Conservation (phyloP, 1,140 invertebrate genomes). For the Grapholita molesta region DNA sequence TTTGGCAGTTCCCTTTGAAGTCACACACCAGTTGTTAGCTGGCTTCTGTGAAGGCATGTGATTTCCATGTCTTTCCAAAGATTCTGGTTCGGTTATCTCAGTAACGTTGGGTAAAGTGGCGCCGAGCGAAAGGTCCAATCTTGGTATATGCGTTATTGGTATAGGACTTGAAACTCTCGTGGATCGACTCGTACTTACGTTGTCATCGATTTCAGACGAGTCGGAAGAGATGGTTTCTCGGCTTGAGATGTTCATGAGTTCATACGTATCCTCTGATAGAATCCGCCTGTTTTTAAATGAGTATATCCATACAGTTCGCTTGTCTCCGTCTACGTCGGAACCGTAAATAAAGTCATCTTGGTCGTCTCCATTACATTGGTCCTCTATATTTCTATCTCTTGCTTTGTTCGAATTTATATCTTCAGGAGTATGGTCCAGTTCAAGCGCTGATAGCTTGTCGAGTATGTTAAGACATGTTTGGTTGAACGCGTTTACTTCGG, state of each 20-base stretch:
- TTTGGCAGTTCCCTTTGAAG: background rate
- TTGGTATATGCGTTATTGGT: slow-evolving; percentile 40
- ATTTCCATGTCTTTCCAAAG: slow-evolving; percentile 20
- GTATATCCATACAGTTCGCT: slow-evolving; percentile 52
- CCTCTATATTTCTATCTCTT: slow-evolving; percentile 10
- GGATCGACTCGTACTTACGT: slow-evolving; percentile 24
- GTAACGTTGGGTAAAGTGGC: slow-evolving; percentile 55
- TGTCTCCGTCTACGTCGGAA: slow-evolving; percentile 27
- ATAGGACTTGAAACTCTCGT: slow-evolving; percentile 45
- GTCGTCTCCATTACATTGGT: background rate
- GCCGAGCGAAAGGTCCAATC: slow-evolving; percentile 41
- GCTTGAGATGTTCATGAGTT: slow-evolving; percentile 34
- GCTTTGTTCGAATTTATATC: slow-evolving; percentile 25
- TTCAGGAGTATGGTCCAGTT: slow-evolving; percentile 39
- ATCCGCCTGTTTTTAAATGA: slow-evolving; percentile 50
- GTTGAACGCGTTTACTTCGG: slow-evolving; percentile 18
- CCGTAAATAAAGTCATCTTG: slow-evolving; percentile 30
- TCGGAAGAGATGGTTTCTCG: slow-evolving; percentile 32
- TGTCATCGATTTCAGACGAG: slow-evolving; percentile 36
- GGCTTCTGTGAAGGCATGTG: slow-evolving; percentile 28
- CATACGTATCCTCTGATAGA: slow-evolving; percentile 38
- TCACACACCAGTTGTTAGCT: slow-evolving; percentile 35
- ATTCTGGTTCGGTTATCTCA: slow-evolving; percentile 50
- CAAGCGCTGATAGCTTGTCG: slow-evolving; percentile 30
- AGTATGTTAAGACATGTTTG: slow-evolving; percentile 41